These are phyloP conservation scores for Aleiodes leptofemur DNA, from an alignment of 2,888 invertebrate genomes.

Conservation along the genomic window DNA sequence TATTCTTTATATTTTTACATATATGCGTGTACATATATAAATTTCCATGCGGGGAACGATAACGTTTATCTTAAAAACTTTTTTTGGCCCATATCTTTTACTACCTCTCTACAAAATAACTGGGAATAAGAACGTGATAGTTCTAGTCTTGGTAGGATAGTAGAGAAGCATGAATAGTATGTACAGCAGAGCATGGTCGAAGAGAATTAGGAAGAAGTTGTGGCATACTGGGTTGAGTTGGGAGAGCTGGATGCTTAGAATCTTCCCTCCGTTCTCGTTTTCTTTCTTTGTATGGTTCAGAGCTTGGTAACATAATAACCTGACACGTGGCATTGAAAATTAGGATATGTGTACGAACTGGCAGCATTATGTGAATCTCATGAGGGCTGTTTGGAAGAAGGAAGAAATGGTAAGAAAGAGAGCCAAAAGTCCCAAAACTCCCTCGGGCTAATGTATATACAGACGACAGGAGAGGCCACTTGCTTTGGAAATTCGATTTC, in stretches of 20 bases:
- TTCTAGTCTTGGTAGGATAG: too few species aligned
- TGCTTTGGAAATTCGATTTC: too few species aligned
- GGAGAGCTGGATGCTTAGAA: constrained; percentile 22
- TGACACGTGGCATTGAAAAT: neutral
- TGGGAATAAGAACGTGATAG: constrained; percentile 10
- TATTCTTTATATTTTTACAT: too few species aligned
- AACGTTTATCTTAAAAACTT: neutral
- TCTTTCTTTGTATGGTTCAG: neutral
- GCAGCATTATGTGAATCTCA: neutral
- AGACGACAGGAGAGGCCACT: too few species aligned
- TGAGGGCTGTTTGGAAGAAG: too few species aligned
- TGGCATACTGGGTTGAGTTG: constrained; percentile 17
- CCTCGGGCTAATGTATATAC: too few species aligned
- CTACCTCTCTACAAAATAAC: constrained; percentile 9
- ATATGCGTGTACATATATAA: too few species aligned
- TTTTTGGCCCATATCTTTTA: neutral
- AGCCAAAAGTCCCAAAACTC: too few species aligned
- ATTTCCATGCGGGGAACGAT: too few species aligned
- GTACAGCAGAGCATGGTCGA: neutral
- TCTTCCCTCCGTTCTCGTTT: constrained; percentile 1
- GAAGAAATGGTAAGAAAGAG: too few species aligned
- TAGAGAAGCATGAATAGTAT: neutral
- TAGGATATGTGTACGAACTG: neutral
- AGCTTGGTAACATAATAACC: neutral
- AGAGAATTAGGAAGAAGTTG: neutral